These are phyloP conservation scores for Tethya wilhelma DNA, from an alignment of 37 sponge, comb jelly and placozoan species.

Conservation along the genomic window DNA sequence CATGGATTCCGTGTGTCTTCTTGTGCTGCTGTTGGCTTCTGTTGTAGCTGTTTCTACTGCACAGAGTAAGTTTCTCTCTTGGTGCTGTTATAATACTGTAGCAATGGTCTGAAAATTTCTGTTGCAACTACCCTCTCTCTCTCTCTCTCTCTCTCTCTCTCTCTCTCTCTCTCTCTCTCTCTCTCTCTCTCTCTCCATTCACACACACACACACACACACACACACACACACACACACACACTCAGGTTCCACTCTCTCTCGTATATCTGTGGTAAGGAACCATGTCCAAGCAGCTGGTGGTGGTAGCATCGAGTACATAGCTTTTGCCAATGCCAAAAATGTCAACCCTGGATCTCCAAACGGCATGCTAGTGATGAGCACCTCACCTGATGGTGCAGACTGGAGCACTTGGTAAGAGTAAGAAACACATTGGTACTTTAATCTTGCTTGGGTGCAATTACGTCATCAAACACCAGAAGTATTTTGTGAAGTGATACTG, in stretches of 20 bases:
- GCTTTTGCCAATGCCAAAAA: neutral
- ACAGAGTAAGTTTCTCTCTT: too few species aligned
- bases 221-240: neutral
- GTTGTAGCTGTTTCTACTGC: too few species aligned
- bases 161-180: constrained; percentile 1
- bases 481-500: too few species aligned
- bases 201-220: constrained; percentile 12
- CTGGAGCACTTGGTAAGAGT: constrained; percentile 11
- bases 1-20: too few species aligned
- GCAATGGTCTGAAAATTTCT: too few species aligned
- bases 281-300: too few species aligned
- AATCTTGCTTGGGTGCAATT: too few species aligned
- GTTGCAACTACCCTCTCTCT: neutral
- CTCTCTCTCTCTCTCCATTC: neutral
- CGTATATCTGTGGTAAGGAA: constrained; percentile 10
- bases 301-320: neutral
- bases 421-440: neutral
- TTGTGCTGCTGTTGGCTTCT: too few species aligned
- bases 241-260: neutral
- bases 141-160: too few species aligned
- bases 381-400: constrained; percentile 6
- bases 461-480: too few species aligned
- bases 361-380: neutral
- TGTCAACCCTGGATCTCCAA: neutral
- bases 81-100: too few species aligned